Percentiles rank a stretch among this genome's conserved stretches.
Conservation (phyloP, 2,888 invertebrate species). For the Bruchidius siliquastri region DNA sequence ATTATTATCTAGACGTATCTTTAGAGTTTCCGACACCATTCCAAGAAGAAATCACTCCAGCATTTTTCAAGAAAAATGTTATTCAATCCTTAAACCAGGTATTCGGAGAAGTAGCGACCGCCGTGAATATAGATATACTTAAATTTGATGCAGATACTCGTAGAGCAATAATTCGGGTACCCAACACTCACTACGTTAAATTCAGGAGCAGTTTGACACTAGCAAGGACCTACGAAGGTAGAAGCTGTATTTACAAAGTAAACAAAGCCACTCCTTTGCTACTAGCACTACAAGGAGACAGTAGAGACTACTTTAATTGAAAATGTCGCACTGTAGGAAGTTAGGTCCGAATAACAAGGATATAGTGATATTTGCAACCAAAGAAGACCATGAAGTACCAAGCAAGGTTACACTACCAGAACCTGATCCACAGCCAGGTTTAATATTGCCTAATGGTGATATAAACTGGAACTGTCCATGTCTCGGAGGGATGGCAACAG, state of each 20-base stretch:
- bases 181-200: slow-evolving; percentile 52
- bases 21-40: background rate
- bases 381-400: slow-evolving; percentile 72
- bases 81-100: slow-evolving; percentile 50
- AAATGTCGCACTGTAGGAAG: slow-evolving; percentile 50
- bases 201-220: slow-evolving; percentile 56
- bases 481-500: slow-evolving; percentile 95
- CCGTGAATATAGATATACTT: slow-evolving; percentile 53
- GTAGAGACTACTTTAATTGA: slow-evolving; percentile 40
- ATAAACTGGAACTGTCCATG: slow-evolving; percentile 98
- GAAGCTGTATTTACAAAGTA: slow-evolving; percentile 53
- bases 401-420: slow-evolving; percentile 66
- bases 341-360: slow-evolving; percentile 65
- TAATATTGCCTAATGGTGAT: slow-evolving; percentile 78
- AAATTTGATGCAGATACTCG: slow-evolving; percentile 49
- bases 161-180: slow-evolving; percentile 55
- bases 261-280: slow-evolving; percentile 51
- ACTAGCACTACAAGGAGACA: slow-evolving; percentile 42
- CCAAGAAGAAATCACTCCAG: slow-evolving; percentile 43
- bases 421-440: slow-evolving; percentile 71
- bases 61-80: slow-evolving; percentile 57
- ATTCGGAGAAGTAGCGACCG: slow-evolving; percentile 57
- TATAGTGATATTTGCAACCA: slow-evolving; percentile 74
- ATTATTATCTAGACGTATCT: slow-evolving; percentile 5
- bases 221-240: slow-evolving; percentile 48